Evolutionary conservation across 1,140 invertebrate species (phyloP).

Genomic region (Zaprionus camerounensis): DNA sequence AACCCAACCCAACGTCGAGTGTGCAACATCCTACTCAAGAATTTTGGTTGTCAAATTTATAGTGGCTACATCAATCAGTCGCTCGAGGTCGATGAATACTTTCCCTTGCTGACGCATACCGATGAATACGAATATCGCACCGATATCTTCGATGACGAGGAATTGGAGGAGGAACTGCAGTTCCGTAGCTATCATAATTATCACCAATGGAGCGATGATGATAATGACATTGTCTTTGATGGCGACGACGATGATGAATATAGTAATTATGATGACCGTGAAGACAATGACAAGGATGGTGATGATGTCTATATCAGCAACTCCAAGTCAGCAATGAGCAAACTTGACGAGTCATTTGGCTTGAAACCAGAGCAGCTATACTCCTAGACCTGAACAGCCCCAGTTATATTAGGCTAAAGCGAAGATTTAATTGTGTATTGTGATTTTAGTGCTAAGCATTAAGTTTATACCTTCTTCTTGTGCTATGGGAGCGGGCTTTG

Average conservation of each 20-base stretch:
- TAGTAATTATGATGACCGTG: constrained; percentile 32
- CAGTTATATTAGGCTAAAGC: constrained; percentile 5
- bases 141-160: constrained; percentile 75
- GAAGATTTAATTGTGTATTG: constrained; percentile 57
- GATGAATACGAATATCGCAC: constrained; percentile 74
- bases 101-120: constrained; percentile 88
- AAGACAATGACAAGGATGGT: constrained; percentile 3
- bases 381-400: neutral
- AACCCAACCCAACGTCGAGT: constrained; percentile 5
- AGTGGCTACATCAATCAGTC: constrained; percentile 96
- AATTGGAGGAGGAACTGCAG: constrained; percentile 74
- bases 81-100: constrained; percentile 95
- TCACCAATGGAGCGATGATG: constrained; percentile 11
- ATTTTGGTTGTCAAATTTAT: constrained; percentile 84
- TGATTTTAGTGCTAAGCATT: constrained; percentile 26
- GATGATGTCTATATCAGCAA: constrained; percentile 37
- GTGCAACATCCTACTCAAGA: constrained; percentile 56
- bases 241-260: constrained; percentile 20
- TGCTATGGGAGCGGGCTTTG: constrained; percentile 24
- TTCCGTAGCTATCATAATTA: constrained; percentile 56
- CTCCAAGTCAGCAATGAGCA: constrained; percentile 16
- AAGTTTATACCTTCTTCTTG: constrained; percentile 12
- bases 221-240: constrained; percentile 12
- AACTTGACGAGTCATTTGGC: constrained; percentile 19
- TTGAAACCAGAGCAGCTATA: neutral